phyloP scores from a whole-genome alignment of 2,113 vertebrate species.

The Osmerus mordax region DNA sequence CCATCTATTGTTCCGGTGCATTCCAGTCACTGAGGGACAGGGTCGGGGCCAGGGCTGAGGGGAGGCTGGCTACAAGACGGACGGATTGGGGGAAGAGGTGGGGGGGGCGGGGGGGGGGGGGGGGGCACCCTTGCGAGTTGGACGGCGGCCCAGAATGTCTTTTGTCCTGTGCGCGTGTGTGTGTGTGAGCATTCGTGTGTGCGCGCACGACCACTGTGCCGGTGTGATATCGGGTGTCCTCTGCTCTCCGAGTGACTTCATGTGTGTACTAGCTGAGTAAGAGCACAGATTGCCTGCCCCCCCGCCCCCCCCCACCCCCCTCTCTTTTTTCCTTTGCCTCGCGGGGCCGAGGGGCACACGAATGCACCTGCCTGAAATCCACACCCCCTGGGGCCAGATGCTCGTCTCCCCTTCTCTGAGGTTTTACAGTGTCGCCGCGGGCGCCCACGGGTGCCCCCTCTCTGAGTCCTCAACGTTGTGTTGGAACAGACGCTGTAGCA shows the following conservation, averaged over 20 bases:
- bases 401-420: constrained; percentile 58
- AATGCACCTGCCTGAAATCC: constrained; percentile 75
- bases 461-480: neutral
- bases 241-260: neutral
- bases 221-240: too few species aligned
- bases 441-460: constrained; percentile 38
- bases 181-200: neutral
- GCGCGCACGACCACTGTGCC: too few species aligned
- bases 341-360: constrained; percentile 47
- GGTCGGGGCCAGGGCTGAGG: constrained; percentile 12
- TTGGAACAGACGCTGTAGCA: neutral
- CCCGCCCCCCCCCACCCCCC: constrained; percentile 12
- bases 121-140: constrained; percentile 26
- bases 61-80: neutral
- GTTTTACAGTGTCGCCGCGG: constrained; percentile 32
- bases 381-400: constrained; percentile 64
- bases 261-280: neutral
- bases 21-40: constrained; percentile 61
- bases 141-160: constrained; percentile 13
- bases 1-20: constrained; percentile 65
- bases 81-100: constrained; percentile 21
- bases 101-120: constrained; percentile 5
- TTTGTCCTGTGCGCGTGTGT: neutral
- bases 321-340: constrained; percentile 46
- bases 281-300: constrained; percentile 46